A percentile compares a stretch with the other conserved stretches of the same genome.
Conservation (phyloP, 2,888 invertebrate genomes). For the Frankliniella fusca region DNA sequence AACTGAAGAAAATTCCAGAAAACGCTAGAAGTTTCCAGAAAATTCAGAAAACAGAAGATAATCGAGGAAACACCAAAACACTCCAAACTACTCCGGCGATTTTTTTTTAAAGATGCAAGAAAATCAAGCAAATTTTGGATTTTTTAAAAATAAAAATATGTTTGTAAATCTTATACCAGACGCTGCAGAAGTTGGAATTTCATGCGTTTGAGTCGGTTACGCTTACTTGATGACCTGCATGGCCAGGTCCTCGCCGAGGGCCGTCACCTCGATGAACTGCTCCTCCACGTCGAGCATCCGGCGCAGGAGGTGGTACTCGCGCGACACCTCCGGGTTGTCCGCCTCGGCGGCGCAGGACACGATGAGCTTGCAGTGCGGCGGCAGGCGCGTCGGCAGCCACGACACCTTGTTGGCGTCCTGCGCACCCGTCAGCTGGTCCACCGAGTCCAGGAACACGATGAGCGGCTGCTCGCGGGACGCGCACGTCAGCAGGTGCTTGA, state of each 20-base stretch:
- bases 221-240: constrained; percentile 80
- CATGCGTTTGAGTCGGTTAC: no score
- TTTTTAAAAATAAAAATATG: no score
- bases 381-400: constrained; percentile 90
- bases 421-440: constrained; percentile 92
- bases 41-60: no score
- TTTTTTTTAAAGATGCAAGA: no score
- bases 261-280: constrained; percentile 83
- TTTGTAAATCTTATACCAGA: no score
- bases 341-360: constrained; percentile 88
- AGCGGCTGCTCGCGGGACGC: constrained; percentile 80
- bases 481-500: constrained; percentile 85
- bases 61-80: no score
- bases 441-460: constrained; percentile 88
- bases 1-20: no score
- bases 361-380: constrained; percentile 85
- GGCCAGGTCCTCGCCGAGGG: constrained; percentile 87
- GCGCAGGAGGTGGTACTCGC: constrained; percentile 78
- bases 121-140: no score
- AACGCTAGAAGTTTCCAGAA: no score
- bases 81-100: no score
- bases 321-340: constrained; percentile 77
- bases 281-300: constrained; percentile 86
- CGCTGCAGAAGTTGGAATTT: no score
- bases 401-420: constrained; percentile 93